Evolutionary conservation across 64 coral and sea anemone genomes (phyloP).

Genomic region (Stichodactyla helianthus): DNA sequence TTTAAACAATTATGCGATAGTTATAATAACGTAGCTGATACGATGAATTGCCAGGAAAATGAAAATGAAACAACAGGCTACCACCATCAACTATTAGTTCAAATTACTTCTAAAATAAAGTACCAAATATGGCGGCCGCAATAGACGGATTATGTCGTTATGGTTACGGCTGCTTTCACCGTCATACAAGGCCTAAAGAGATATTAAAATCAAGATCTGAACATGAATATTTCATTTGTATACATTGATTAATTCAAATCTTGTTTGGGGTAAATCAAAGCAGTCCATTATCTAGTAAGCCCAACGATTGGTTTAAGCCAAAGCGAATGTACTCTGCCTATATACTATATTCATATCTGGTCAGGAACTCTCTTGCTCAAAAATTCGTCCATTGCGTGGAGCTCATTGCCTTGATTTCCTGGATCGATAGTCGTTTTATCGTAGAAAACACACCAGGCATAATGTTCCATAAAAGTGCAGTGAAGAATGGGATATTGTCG

Average conservation of each 20-base stretch:
- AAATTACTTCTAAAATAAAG: not conserved
- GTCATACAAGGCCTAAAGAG: not conserved
- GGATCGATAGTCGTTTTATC: slow-evolving; percentile 5
- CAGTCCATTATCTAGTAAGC: slow-evolving; percentile 1
- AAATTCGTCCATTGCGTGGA: not conserved
- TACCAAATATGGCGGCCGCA: not conserved
- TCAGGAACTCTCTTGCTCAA: slow-evolving; percentile 10
- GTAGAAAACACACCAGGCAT: not conserved
- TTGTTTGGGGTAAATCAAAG: not conserved
- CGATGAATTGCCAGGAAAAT: not conserved
- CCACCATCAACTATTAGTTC: not conserved
- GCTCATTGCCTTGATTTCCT: not conserved
- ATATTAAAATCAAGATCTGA: not conserved
- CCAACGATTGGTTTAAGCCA: not conserved
- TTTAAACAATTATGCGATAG: no score
- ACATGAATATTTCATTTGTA: not conserved
- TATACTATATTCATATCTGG: not conserved
- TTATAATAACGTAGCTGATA: no score
- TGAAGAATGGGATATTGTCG: slow-evolving; percentile 3
- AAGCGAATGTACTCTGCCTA: not conserved
- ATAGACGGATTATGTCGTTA: not conserved
- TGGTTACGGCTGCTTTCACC: not conserved
- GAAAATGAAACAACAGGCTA: not conserved
- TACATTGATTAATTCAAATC: no score
- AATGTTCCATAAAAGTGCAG: slow-evolving; percentile 21